phyloP scores from a whole-genome alignment of 2,888 invertebrate genomes.

The Apoderus coryli region DNA sequence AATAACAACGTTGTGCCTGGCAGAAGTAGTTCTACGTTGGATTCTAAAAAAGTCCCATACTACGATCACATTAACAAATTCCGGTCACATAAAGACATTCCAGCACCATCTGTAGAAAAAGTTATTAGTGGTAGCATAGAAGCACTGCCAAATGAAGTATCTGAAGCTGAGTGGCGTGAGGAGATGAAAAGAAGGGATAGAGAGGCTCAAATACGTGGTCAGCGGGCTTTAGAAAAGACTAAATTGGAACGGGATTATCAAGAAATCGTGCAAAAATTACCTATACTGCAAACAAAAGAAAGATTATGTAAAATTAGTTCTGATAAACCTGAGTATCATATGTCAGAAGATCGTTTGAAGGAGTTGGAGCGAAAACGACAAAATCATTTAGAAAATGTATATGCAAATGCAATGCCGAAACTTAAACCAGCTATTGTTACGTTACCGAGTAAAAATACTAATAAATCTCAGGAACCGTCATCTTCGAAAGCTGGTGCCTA shows the following conservation, averaged over 20 bases:
- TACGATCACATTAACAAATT: conserved; percentile 37
- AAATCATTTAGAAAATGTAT: conserved; percentile 36
- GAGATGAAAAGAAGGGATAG: conserved; percentile 24
- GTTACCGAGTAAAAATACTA: conserved; percentile 21
- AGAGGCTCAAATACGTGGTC: conserved; percentile 31
- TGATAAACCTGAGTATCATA: conserved; percentile 30
- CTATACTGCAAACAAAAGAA: conserved; percentile 30
- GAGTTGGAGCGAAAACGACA: conserved; percentile 34
- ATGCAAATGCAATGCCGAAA: conserved; percentile 31
- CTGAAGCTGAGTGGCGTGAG: conserved; percentile 23
- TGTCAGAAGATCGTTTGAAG: conserved; percentile 32
- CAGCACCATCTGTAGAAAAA: conserved; percentile 27
- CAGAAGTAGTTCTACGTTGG: too few species aligned
- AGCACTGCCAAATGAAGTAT: conserved; percentile 20
- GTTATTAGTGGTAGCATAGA: conserved; percentile 23
- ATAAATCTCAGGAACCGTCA: conserved; percentile 9
- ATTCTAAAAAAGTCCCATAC: conserved; percentile 28
- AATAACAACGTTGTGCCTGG: too few species aligned
- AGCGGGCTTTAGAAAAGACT: conserved; percentile 36
- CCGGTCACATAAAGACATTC: conserved; percentile 22
- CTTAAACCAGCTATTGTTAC: conserved; percentile 24
- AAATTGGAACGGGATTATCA: conserved; percentile 36
- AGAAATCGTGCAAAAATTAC: conserved; percentile 34
- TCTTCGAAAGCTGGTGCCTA: conserved; percentile 14
- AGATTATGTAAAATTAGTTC: conserved; percentile 24